Evolutionary conservation across 2,888 invertebrate genomes (phyloP), one percentile per base, ranked within the genome.

Genomic region (Aromia moschata): DNA sequence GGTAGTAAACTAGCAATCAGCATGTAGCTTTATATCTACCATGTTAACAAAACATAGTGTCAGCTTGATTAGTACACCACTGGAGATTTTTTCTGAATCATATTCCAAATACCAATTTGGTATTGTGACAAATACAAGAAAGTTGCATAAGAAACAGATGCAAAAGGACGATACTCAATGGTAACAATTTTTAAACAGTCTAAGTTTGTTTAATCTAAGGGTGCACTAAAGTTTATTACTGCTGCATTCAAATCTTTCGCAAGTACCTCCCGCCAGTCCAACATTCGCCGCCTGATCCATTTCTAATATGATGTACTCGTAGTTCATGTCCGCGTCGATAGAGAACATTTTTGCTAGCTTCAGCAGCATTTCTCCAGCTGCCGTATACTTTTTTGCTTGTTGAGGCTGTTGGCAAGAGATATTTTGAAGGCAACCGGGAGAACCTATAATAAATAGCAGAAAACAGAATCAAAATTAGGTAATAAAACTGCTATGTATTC

Each of bases 371-470:
- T 91, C 90, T n/a, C 89, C 91, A 0, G 92, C 93, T 1, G 88
- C 87, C 1, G 89, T 84, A 77, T 94, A 94, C 64, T 90, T 85
- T 54, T 85, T 86, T 5, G 93, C 91, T 58, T 89, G 86, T 40
- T 84, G 81, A 0, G 93, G 93, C 65, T 87, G 86, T 73, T 88
- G 87, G 72, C 94, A 94, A 5, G 92, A 89, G 1, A 92, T 85
- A 46, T 88, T 84, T 75, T 91, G 89, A 20, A 94, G 81, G 73
- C 94, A 94, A 37, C 87, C 85, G 25, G 82, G 86, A 71, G 87
- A 62, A 47, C 73, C 73, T 72, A 44, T 37, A 58, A 38, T 25
- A 85, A 9, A 56, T 16, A n/a, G 30, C 25, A 25, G n/a, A 17
- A 11, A 18, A 25, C 12, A 25, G 37, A 25, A 17, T 37, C 11